Percentiles rank a stretch among this genome's conserved stretches.
phyloP scores from a whole-genome alignment of 2,113 vertebrate genomes.

The Willisornis vidua region DNA sequence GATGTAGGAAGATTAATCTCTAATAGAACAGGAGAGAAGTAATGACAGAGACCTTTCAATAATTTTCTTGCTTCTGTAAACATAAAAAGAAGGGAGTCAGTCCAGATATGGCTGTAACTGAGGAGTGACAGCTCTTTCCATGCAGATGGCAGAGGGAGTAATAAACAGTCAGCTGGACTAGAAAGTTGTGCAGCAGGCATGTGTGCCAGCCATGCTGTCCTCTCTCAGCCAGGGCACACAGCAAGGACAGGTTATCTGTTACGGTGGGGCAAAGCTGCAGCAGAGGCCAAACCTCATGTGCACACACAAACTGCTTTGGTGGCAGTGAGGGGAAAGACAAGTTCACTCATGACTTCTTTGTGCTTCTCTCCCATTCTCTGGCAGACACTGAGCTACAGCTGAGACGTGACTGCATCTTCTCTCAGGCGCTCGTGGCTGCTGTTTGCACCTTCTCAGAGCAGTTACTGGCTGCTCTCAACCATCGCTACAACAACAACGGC shows the following conservation, averaged over 20 bases:
- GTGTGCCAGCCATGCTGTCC: neutral
- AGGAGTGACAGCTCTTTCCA: neutral
- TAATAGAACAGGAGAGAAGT: conserved; percentile 15
- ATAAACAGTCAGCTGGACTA: neutral
- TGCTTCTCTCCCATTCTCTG: neutral
- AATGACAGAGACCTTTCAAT: neutral
- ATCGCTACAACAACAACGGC: conserved; percentile 92
- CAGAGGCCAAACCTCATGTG: neutral
- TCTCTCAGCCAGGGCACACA: neutral
- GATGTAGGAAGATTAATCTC: neutral
- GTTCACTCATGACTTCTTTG: neutral
- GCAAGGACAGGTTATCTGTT: neutral
- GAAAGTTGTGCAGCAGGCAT: neutral
- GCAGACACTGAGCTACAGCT: conserved; percentile 92
- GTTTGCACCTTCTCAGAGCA: conserved; percentile 92
- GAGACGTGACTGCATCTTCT: conserved; percentile 92
- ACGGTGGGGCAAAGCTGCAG: neutral
- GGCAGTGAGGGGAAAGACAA: neutral
- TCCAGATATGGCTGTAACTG: neutral
- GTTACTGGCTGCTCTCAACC: conserved; percentile 87
- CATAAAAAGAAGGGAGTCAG: neutral
- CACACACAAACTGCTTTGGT: neutral
- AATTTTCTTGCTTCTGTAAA: conserved; percentile 1
- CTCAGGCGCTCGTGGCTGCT: conserved; percentile 89
- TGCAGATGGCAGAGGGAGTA: neutral